Evolutionary conservation across 2,113 vertebrate genomes (phyloP).

Genomic region (human (Homo sapiens)): DNA sequence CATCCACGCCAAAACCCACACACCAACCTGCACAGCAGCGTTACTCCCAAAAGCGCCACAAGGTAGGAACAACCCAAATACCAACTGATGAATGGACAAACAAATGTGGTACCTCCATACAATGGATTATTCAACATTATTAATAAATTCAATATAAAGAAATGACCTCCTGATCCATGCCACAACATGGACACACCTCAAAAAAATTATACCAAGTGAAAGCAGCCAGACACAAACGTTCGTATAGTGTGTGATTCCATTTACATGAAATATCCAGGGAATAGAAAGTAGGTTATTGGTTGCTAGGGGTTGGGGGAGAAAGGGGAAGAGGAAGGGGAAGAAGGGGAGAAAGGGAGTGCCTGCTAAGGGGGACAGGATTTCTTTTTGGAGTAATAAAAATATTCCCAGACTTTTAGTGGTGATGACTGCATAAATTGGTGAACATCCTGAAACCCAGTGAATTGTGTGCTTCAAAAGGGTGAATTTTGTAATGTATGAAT

Average conservation of each 20-base stretch:
- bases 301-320: no score
- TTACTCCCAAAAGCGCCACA: neutral
- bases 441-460: neutral
- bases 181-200: no score
- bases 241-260: no score
- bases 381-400: neutral
- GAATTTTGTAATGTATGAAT: neutral
- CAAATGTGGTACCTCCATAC: no score
- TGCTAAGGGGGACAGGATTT: neutral
- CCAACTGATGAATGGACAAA: accelerated
- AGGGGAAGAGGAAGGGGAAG: no score
- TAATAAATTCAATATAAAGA: neutral
- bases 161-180: neutral
- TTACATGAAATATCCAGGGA: neutral
- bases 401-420: neutral
- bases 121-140: neutral
- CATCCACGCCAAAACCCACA: accelerated
- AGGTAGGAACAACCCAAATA: neutral
- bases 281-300: neutral
- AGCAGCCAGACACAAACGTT: neutral
- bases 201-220: neutral
- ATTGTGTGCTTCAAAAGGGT: neutral
- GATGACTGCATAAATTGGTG: neutral
- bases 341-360: no score
- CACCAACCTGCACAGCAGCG: accelerated